Evolutionary conservation across 2,888 invertebrate genomes (phyloP), one percentile per base, ranked within the genome.

Genomic region (Drosophila koepferae): DNA sequence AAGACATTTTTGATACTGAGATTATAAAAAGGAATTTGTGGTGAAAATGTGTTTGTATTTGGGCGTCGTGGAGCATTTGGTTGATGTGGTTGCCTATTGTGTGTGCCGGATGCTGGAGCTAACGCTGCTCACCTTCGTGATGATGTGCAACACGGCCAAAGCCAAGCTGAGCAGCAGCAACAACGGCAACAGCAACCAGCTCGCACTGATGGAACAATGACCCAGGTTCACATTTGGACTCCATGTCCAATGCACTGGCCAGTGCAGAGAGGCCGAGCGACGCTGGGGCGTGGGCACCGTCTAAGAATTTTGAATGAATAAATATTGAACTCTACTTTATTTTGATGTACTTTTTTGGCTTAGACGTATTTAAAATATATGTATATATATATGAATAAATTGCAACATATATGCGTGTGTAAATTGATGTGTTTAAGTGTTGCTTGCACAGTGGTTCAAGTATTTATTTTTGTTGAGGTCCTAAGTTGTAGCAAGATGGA

Each of bases 71-170:
- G 89, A 89, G 60, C 79, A 91, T 61, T 76, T 91, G 64, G 77
- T 90, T 71, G 92, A 91, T 75, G 78, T 91, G 76, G 88, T 89
- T 59, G 90, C 88, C 61, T 91, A 82, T 72, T 91, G 91, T 70
- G 86, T 91, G 54, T 91, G 90, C 79, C 91, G 90, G 31, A 84
- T 90, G 65, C 55, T 91, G 78, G 92, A 92, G 81, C 70, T 88
- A 41, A 84, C 91, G n/a, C 69, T 92, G 65, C 62, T 89, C 65
- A 82, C 82, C 59, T 77, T 90, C 54, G 88, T 88, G 86, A 90
- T 92, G 91, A 82, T 90, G 74, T 90, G 87, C 69, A 84, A 72
- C 66, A 77, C 82, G 48, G 75, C 78, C 66, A 87, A 72, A 59
- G 59, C 79, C 65, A 77, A 76, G 68, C 70, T 70, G 54, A 65